Conservation (phyloP, 2,888 invertebrate genomes). For the Endomychus coccineus region DNA sequence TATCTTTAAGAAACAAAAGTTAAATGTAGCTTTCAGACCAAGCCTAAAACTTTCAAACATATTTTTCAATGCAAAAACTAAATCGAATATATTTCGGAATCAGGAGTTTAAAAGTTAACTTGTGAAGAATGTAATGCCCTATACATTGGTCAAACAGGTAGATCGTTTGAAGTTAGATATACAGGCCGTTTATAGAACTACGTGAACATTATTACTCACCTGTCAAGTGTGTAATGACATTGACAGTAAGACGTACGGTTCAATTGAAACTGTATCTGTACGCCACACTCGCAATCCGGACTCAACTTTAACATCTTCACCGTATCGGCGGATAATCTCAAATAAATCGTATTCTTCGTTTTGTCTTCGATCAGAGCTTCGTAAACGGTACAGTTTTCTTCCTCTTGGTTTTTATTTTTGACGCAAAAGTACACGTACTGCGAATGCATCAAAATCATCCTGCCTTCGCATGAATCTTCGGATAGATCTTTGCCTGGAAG, state of each 20-base stretch:
- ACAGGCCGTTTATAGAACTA: too few species aligned
- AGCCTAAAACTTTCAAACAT: too few species aligned
- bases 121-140: too few species aligned
- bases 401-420: background rate
- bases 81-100: too few species aligned
- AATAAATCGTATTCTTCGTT: conserved; percentile 69
- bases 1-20: too few species aligned
- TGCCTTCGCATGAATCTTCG: conserved; percentile 74
- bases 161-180: too few species aligned
- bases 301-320: conserved; percentile 54
- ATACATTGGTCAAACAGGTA: too few species aligned
- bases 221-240: conserved; percentile 77
- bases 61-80: too few species aligned
- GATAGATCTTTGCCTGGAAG: conserved; percentile 65
- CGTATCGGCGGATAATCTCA: conserved; percentile 60
- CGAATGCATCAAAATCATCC: conserved; percentile 70
- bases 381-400: too few species aligned
- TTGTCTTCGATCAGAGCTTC: conserved; percentile 69
- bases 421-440: conserved; percentile 52
- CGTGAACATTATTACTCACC: too few species aligned
- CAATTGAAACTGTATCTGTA: conserved; percentile 73
- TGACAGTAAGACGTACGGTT: conserved; percentile 76
- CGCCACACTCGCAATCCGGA: conserved; percentile 56
- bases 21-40: too few species aligned
- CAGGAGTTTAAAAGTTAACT: too few species aligned